Conservation (phyloP, 2,888 invertebrate species). For the Nymphalis c-album region DNA sequence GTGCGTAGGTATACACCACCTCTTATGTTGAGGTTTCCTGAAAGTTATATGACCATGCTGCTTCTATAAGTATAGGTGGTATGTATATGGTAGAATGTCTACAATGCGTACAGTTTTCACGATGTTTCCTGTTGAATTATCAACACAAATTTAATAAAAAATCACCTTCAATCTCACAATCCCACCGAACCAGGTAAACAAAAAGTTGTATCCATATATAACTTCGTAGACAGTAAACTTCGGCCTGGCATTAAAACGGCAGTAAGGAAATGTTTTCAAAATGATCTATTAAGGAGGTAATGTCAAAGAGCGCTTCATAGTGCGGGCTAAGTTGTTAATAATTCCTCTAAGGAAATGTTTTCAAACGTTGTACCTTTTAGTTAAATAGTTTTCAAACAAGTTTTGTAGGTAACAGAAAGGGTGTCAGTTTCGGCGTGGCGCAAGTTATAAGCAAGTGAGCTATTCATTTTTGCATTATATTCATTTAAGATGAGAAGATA, state of each 20-base stretch:
- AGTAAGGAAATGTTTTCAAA: constrained; percentile 32
- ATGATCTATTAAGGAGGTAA: constrained; percentile 44
- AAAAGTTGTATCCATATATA: background rate
- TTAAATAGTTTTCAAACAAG: constrained; percentile 60
- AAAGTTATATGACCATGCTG: too few species aligned
- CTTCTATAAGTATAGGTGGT: too few species aligned
- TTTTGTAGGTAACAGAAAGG: constrained; percentile 40
- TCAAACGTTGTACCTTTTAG: constrained; percentile 64
- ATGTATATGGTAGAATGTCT: too few species aligned
- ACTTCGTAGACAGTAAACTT: constrained; percentile 8
- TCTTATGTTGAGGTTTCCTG: too few species aligned
- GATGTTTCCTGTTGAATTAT: too few species aligned
- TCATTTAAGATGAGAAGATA: background rate
- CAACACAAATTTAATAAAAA: too few species aligned
- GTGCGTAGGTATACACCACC: too few species aligned
- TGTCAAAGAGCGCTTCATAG: constrained; percentile 48
- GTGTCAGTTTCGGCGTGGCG: constrained; percentile 39
- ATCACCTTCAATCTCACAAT: too few species aligned
- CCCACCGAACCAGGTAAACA: too few species aligned
- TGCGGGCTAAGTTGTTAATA: constrained; percentile 54
- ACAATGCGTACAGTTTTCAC: too few species aligned
- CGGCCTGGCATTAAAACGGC: constrained; percentile 14
- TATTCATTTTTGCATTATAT: constrained; percentile 34
- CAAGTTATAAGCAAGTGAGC: constrained; percentile 33
- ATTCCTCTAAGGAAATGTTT: constrained; percentile 61